These are phyloP conservation scores for Mellivora capensis DNA, from an alignment of 2,113 vertebrate genomes.

Conservation along the genomic window DNA sequence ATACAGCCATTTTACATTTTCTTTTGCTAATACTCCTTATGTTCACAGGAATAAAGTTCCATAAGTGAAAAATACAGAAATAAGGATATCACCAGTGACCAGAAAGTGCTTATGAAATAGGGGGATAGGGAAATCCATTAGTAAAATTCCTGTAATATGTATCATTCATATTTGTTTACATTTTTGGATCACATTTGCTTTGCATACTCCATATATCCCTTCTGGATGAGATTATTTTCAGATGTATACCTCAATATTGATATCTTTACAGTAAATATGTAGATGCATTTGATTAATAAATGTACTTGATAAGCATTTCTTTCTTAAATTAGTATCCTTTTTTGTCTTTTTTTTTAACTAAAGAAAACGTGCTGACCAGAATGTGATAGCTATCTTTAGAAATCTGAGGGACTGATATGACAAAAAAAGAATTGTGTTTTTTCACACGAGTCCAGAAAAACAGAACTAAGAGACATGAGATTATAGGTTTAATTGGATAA, in stretches of 20 bases:
- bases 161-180: not conserved
- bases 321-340: not conserved
- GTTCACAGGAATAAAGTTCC: not conserved
- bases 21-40: not conserved
- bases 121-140: not conserved
- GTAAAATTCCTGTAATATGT: not conserved
- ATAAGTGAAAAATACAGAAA: not conserved
- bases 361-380: not conserved
- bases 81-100: not conserved
- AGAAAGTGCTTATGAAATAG: not conserved
- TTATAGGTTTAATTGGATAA: not conserved
- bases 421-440: not conserved
- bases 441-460: not conserved
- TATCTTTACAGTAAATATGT: not conserved
- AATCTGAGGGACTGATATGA: not conserved
- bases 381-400: not conserved
- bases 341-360: not conserved
- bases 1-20: not conserved
- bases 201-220: not conserved
- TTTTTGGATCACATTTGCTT: constrained; percentile 2
- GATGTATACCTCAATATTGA: not conserved
- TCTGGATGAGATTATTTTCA: not conserved
- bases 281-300: not conserved
- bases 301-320: not conserved
- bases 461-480: not conserved